Evolutionary conservation across 1,140 invertebrate genomes (phyloP), one percentile per base, ranked within the genome.

Genomic region (Theocolax elegans): DNA sequence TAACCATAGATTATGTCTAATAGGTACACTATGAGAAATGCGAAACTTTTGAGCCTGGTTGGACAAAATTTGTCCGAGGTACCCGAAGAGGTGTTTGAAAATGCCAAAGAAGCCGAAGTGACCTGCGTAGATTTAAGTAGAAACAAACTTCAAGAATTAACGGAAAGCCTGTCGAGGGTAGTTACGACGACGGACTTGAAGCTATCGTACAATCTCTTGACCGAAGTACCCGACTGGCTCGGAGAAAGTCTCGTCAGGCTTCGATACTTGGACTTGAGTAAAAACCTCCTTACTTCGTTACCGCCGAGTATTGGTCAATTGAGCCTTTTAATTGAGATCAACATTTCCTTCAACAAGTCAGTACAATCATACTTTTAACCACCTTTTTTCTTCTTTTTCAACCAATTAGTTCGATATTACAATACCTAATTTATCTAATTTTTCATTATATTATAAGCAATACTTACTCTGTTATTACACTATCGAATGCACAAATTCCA

Each of bases 341-440:
- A 93, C 74, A 87, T 97, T 67, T 90, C 90, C 1, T 91, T 90
- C 79, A 97, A 97, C 82, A 92, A 89, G 94, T 95, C 77, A 79
- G 78, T 76, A 27, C 9, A 4, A 23, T 60, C 13, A n/a, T 44
- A n/a, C n/a, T n/a, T n/a, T n/a, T n/a, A n/a, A n/a, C n/a, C n/a
- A n/a, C n/a, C n/a, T n/a, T n/a, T n/a, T n/a, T n/a, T n/a, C n/a
- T n/a, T n/a, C n/a, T n/a, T n/a, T n/a, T n/a, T n/a, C n/a, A n/a
- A n/a, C n/a, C n/a, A n/a, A n/a, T n/a, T n/a, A n/a, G n/a, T n/a
- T n/a, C n/a, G n/a, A n/a, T n/a, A n/a, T n/a, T n/a, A n/a, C n/a
- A n/a, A n/a, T n/a, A n/a, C n/a, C n/a, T n/a, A n/a, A n/a, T n/a
- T n/a, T n/a, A n/a, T n/a, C n/a, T n/a, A n/a, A n/a, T n/a, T n/a